phyloP scores from a whole-genome alignment of 1,140 invertebrate genomes.

The Dufourea novaeangliae region DNA sequence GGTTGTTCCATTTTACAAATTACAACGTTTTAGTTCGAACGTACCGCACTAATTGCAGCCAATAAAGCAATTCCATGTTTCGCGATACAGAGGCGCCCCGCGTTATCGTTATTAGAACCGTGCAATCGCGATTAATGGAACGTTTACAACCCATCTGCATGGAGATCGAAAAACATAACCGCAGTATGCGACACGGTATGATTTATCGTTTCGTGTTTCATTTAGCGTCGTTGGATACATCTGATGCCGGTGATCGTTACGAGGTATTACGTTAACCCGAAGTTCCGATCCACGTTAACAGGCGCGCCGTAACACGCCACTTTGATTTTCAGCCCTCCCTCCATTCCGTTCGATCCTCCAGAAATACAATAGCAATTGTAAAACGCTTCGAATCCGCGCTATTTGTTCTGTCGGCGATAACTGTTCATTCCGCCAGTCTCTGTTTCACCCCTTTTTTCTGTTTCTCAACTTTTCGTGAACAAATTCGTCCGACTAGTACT shows the following conservation, averaged over 20 bases:
- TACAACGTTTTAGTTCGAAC: not conserved
- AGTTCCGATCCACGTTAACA: slow-evolving; percentile 24
- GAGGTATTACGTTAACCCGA: slow-evolving; percentile 35
- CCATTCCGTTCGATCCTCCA: not conserved
- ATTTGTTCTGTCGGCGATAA: not conserved
- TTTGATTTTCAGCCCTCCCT: slow-evolving; percentile 18
- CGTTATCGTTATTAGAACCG: slow-evolving; percentile 21
- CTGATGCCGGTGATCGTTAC: slow-evolving; percentile 38
- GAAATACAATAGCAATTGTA: slow-evolving; percentile 7
- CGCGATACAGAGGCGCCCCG: no score
- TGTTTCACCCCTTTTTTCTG: not conserved
- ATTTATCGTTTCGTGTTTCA: slow-evolving; percentile 46
- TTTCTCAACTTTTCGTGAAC: not conserved
- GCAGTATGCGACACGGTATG: slow-evolving; percentile 9
- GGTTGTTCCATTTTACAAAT: no score
- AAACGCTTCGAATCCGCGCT: slow-evolving; percentile 9
- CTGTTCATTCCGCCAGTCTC: no score
- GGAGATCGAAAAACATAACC: slow-evolving; percentile 44
- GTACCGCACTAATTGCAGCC: not conserved
- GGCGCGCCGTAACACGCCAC: not conserved
- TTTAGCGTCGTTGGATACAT: slow-evolving; percentile 38
- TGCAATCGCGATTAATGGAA: slow-evolving; percentile 38
- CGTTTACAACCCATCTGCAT: slow-evolving; percentile 42
- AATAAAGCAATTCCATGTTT: not conserved
- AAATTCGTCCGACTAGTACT: no score